phyloP scores from a whole-genome alignment of 2,113 vertebrate species.

The Ceuthmochares aereus region DNA sequence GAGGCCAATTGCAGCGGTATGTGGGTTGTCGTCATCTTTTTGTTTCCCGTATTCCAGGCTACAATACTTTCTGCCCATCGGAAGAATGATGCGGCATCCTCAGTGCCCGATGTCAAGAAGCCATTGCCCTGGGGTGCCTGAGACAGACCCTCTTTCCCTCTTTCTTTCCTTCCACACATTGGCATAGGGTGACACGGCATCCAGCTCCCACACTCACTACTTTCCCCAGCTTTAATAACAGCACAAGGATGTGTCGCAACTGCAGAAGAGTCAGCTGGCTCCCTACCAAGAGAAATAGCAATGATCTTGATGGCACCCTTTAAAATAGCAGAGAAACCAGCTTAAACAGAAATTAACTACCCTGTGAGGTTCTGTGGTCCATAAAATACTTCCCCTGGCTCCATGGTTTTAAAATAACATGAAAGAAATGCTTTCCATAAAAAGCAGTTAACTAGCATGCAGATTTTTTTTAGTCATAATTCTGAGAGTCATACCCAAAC shows the following conservation, averaged over 20 bases:
- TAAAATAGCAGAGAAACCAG: constrained; percentile 62
- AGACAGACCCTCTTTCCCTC: not conserved
- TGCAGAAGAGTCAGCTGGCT: constrained; percentile 39
- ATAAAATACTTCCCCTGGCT: constrained; percentile 45
- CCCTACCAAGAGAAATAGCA: constrained; percentile 50
- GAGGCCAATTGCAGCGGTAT: fast-evolving
- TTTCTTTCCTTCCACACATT: not conserved
- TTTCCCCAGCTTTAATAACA: not conserved
- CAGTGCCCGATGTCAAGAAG: not conserved
- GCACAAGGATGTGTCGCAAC: not conserved
- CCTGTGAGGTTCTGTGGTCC: constrained; percentile 35
- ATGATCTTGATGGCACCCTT: constrained; percentile 46
- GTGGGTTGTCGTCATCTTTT: not conserved
- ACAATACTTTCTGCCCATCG: not conserved
- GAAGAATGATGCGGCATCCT: not conserved
- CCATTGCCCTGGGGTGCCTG: fast-evolving
- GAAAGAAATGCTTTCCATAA: constrained; percentile 58
- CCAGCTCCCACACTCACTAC: not conserved
- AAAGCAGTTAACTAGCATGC: constrained; percentile 47
- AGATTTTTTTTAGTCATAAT: constrained; percentile 4
- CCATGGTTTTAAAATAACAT: constrained; percentile 70
- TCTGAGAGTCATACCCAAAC: constrained; percentile 57
- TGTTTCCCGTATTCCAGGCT: not conserved
- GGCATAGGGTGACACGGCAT: fast-evolving
- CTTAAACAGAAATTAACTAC: constrained; percentile 60